Conservation (phyloP, 53 echinoderm and acorn worm genomes). For the Stichopus horrens region DNA sequence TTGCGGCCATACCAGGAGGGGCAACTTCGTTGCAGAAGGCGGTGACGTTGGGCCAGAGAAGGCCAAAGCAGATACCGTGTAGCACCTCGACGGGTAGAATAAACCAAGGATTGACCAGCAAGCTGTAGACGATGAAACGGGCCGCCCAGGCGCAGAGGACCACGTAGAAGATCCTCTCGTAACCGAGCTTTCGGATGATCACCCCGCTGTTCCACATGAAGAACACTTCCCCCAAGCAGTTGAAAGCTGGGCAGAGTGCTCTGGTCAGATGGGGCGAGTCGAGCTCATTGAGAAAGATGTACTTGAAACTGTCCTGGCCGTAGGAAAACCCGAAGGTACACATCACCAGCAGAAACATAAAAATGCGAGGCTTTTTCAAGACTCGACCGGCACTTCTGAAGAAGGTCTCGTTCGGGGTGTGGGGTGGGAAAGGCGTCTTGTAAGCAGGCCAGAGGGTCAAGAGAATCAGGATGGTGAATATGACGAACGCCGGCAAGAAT, state of each 20-base stretch:
- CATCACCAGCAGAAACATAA: constrained; percentile 60
- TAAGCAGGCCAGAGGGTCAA: constrained; percentile 44
- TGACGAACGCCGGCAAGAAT: constrained; percentile 52
- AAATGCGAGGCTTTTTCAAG: constrained; percentile 59
- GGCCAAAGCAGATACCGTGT: constrained; percentile 84
- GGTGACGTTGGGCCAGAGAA: constrained; percentile 78
- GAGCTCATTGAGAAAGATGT: constrained; percentile 50
- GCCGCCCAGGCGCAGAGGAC: constrained; percentile 63
- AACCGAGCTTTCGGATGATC: constrained; percentile 48
- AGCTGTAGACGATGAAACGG: constrained; percentile 76
- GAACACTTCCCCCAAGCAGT: constrained; percentile 52
- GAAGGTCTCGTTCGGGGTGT: constrained; percentile 48
- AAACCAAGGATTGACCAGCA: constrained; percentile 77
- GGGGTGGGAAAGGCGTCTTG: constrained; percentile 57
- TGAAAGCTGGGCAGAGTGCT: constrained; percentile 47
- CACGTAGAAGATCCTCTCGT: constrained; percentile 56
- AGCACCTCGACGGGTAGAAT: constrained; percentile 78
- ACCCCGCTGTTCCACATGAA: constrained; percentile 52
- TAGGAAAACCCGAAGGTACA: constrained; percentile 51
- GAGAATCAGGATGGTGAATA: constrained; percentile 56
- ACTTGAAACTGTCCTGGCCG: constrained; percentile 56
- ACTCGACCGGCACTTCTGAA: constrained; percentile 51
- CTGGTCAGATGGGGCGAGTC: constrained; percentile 44
- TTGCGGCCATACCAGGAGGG: constrained; percentile 86
- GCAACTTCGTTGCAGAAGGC: constrained; percentile 71